These are phyloP conservation scores for Spheniscus humboldti DNA, from an alignment of 2,797 vertebrate species.

Conservation along the genomic window DNA sequence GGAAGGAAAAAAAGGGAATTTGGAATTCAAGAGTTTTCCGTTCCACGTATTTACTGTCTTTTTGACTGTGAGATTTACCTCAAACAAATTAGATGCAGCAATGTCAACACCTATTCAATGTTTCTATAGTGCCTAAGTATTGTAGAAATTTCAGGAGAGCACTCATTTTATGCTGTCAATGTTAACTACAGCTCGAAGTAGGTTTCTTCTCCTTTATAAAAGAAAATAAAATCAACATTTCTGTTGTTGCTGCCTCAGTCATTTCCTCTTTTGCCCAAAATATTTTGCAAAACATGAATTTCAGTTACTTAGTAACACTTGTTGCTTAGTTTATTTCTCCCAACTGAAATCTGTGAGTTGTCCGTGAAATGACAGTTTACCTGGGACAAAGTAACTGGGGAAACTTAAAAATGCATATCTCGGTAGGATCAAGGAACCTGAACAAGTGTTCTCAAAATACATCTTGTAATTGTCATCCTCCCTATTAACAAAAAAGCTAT, in stretches of 20 bases:
- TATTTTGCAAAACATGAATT: neutral
- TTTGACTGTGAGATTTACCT: neutral
- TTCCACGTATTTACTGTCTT: neutral
- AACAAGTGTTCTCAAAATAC: neutral
- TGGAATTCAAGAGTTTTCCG: neutral
- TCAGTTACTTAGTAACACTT: neutral
- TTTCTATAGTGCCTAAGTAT: neutral
- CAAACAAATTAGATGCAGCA: neutral
- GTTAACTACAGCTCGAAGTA: neutral
- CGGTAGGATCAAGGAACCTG: neutral
- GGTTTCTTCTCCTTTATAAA: neutral
- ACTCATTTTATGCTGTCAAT: neutral
- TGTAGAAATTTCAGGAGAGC: neutral
- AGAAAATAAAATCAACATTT: neutral
- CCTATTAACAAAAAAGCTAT: neutral
- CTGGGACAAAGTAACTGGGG: neutral
- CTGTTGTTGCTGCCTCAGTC: neutral
- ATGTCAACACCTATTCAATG: neutral
- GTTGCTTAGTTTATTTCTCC: neutral
- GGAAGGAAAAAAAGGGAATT: neutral
- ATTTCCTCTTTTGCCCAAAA: neutral
- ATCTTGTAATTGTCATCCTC: neutral
- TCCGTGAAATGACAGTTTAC: neutral
- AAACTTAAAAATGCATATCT: fast-evolving
- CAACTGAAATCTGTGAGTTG: neutral